These are phyloP conservation scores for Tapirus terrestris DNA, from an alignment of 2,113 vertebrate genomes.

Conservation along the genomic window DNA sequence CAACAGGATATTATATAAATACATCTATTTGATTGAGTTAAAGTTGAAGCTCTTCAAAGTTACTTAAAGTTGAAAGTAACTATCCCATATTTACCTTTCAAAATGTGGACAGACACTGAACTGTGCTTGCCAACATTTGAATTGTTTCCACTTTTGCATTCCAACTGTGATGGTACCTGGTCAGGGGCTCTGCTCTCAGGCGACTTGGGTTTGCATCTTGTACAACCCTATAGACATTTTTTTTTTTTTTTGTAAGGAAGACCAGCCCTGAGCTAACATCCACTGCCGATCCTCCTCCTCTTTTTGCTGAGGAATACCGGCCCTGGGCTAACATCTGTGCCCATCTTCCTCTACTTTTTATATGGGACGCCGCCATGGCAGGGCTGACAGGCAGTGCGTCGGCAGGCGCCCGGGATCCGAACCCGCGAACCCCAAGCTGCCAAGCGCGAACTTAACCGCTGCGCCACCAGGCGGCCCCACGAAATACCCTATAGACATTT, in stretches of 20 bases:
- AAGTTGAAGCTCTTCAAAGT: background rate
- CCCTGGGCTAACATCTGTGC: too few relatives aligned
- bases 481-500: background rate
- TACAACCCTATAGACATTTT: background rate
- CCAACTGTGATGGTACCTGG: background rate
- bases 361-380: too few relatives aligned
- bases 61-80: background rate
- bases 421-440: too few relatives aligned
- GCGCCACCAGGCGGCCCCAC: too few relatives aligned
- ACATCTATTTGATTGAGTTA: background rate
- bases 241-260: too few relatives aligned
- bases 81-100: background rate
- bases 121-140: background rate
- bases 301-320: too few relatives aligned
- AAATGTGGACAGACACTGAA: background rate
- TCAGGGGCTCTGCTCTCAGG: background rate
- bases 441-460: too few relatives aligned
- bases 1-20: conserved; percentile 31
- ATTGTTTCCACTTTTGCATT: background rate
- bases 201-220: background rate
- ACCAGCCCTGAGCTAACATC: too few relatives aligned
- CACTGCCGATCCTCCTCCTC: too few relatives aligned
- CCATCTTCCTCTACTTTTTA: too few relatives aligned
- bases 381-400: too few relatives aligned
- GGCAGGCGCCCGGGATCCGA: too few relatives aligned